phyloP scores from a whole-genome alignment of 92 coral and sea anemone genomes.

The Epizoanthus illoricatus region DNA sequence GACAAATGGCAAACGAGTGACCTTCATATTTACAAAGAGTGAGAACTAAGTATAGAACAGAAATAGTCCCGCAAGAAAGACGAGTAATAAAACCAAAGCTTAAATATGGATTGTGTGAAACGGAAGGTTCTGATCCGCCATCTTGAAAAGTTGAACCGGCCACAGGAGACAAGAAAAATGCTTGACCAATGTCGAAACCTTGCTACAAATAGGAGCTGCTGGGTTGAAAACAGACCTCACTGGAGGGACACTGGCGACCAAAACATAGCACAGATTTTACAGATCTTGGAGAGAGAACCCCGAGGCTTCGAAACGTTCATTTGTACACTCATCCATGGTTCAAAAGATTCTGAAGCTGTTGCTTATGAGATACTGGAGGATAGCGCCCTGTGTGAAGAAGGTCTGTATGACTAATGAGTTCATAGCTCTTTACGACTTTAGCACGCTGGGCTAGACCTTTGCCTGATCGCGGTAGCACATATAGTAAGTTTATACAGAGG shows the following conservation, averaged over 20 bases:
- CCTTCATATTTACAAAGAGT: too few species aligned
- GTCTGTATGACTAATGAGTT: background rate
- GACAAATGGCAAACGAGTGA: too few species aligned
- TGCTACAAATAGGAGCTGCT: constrained; percentile 23
- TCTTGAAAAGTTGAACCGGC: constrained; percentile 29
- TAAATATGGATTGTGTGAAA: constrained; percentile 11
- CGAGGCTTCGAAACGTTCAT: constrained; percentile 27
- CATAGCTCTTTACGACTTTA: background rate
- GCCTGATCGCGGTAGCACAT: background rate
- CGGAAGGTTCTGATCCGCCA: constrained; percentile 15
- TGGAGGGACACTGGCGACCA: constrained; percentile 8
- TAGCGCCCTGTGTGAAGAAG: constrained; percentile 21
- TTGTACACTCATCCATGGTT: constrained; percentile 10
- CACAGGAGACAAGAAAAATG: background rate
- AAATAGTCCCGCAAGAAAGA: background rate
- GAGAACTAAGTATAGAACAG: background rate
- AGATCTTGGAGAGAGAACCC: constrained; percentile 31
- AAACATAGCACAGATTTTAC: constrained; percentile 8
- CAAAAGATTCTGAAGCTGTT: constrained; percentile 19
- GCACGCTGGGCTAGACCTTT: too few species aligned
- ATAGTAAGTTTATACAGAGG: background rate
- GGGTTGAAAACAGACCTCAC: constrained; percentile 17
- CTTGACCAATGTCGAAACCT: constrained; percentile 18
- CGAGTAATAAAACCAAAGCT: background rate
- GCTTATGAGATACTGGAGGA: constrained; percentile 26